Conservation (phyloP, 2,888 invertebrate genomes). For the Ernsta delagoae region DNA sequence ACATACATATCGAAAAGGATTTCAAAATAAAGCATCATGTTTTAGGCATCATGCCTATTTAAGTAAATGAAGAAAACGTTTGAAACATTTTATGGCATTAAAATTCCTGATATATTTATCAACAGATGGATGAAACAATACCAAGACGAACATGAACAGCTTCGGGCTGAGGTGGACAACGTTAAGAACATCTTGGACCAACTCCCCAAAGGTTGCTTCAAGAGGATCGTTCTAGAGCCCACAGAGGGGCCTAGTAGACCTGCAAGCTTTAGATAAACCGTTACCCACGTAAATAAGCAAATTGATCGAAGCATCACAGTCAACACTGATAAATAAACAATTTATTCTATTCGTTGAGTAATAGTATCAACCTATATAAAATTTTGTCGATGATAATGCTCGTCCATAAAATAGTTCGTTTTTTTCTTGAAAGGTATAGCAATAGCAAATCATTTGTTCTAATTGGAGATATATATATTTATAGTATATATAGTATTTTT, state of each 20-base stretch:
- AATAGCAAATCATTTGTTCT: no score
- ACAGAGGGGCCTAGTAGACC: constrained; percentile 69
- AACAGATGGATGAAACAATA: constrained; percentile 91
- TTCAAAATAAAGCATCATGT: no score
- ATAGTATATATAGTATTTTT: no score
- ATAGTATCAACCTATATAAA: background rate
- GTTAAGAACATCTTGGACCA: constrained; percentile 92
- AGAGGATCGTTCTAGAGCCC: constrained; percentile 90
- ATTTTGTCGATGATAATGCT: no score
- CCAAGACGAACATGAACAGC: constrained; percentile 88
- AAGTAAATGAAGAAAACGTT: no score
- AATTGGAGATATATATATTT: no score
- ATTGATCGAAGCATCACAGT: constrained; percentile 35
- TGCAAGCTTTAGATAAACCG: constrained; percentile 58
- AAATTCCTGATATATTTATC: constrained; percentile 17
- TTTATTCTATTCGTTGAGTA: background rate
- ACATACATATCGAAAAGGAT: no score
- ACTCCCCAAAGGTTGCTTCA: constrained; percentile 92
- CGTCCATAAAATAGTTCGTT: no score
- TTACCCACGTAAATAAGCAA: constrained; percentile 6
- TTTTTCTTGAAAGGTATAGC: no score
- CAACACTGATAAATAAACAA: constrained; percentile 5
- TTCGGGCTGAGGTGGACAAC: constrained; percentile 92
- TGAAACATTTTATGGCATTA: no score
- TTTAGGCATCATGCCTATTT: no score